phyloP scores from a whole-genome alignment of 92 coral and sea anemone species.

The Hydrozoanthus gracilis region DNA sequence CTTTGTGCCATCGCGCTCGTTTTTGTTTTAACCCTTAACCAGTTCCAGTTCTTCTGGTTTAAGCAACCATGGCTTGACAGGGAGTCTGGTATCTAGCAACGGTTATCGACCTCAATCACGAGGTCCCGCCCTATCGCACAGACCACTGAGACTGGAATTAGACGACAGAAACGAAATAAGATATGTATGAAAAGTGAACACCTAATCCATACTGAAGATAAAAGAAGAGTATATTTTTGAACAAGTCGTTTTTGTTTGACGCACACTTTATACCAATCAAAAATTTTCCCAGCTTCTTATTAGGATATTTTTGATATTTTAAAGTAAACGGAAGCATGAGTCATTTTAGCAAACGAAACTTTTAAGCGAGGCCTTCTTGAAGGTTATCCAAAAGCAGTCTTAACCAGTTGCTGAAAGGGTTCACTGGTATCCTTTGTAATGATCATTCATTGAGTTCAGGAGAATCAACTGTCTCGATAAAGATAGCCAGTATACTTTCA shows the following conservation, averaged over 20 bases:
- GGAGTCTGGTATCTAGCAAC: conserved; percentile 47
- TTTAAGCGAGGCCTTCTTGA: no score
- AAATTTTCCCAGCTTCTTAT: no score
- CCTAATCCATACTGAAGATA: background rate
- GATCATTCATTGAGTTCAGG: no score
- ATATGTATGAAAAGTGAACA: conserved; percentile 58
- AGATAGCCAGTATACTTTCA: no score
- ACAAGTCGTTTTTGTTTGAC: background rate
- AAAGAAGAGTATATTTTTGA: background rate
- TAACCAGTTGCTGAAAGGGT: no score
- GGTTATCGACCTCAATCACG: conserved; percentile 48
- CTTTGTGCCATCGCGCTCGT: background rate
- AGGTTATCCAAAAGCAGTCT: no score
- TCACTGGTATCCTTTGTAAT: no score
- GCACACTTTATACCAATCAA: background rate
- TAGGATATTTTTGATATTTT: no score
- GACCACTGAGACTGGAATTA: conserved; percentile 78
- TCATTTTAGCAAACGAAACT: no score
- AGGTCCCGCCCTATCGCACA: conserved; percentile 63
- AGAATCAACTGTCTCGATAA: no score
- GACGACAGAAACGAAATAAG: conserved; percentile 86
- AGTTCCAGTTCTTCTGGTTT: conserved; percentile 56
- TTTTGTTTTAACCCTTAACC: conserved; percentile 61
- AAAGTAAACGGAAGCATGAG: no score
- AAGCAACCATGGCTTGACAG: conserved; percentile 43